These are phyloP conservation scores for Cnemophilus loriae DNA, from an alignment of 2,113 vertebrate species.

Conservation along the genomic window DNA sequence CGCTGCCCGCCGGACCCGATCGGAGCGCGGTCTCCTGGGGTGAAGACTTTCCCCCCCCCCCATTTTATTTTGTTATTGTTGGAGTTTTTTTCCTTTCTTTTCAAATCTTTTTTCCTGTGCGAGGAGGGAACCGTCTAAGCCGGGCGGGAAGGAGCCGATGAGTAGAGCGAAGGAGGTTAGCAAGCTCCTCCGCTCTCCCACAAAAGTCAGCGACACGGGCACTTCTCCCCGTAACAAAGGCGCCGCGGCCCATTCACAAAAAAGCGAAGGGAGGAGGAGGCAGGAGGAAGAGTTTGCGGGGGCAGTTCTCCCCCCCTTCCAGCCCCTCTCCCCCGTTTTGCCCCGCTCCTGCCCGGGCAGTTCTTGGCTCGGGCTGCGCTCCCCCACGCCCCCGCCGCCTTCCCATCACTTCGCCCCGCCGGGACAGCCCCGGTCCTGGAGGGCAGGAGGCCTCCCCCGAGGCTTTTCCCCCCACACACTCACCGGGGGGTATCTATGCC, in stretches of 20 bases:
- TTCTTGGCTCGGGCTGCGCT: not conserved
- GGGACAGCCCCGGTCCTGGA: not conserved
- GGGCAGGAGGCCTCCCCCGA: not conserved
- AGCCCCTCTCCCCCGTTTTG: not conserved
- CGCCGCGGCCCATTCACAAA: conserved; percentile 76
- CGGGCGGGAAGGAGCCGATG: conserved; percentile 24
- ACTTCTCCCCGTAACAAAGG: conserved; percentile 76
- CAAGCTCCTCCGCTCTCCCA: conserved; percentile 69
- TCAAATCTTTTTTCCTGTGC: conserved; percentile 60
- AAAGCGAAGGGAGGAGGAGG: conserved; percentile 10
- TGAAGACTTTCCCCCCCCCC: not conserved
- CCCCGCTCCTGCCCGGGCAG: not conserved
- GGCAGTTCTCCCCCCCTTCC: conserved; percentile 18
- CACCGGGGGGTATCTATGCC: not conserved
- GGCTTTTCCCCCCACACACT: not conserved
- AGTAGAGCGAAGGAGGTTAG: conserved; percentile 37
- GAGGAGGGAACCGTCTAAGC: conserved; percentile 69
- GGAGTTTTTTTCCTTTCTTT: not conserved
- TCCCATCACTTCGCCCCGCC: not conserved
- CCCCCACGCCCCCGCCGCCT: not conserved
- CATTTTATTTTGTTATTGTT: not conserved
- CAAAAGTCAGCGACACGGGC: conserved; percentile 80
- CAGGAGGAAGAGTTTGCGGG: not conserved
- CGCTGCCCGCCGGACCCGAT: conserved; percentile 73
- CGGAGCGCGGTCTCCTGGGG: conserved; percentile 28